These are phyloP conservation scores for Phaethon lepturus DNA, from an alignment of 2,113 vertebrate genomes.

Conservation along the genomic window DNA sequence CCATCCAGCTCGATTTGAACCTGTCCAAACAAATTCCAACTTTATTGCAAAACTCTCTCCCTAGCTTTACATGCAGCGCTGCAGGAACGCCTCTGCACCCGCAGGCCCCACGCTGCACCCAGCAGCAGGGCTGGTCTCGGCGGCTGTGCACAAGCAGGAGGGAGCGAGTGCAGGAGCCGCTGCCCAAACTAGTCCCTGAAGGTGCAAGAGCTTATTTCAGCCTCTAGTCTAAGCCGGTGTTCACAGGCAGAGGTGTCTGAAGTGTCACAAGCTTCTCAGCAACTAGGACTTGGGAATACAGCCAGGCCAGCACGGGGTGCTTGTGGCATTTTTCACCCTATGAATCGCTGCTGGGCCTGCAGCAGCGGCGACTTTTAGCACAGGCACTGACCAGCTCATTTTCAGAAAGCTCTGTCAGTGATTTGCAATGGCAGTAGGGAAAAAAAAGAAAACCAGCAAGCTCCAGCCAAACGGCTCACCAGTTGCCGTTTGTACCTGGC, in stretches of 20 bases:
- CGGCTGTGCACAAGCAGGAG: not conserved
- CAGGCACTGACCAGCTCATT: not conserved
- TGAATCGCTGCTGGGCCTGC: not conserved
- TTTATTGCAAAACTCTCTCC: not conserved
- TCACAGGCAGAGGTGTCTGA: not conserved
- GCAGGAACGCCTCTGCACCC: not conserved
- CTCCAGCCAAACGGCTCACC: not conserved
- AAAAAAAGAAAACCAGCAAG: not conserved
- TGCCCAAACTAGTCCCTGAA: not conserved
- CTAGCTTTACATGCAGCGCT: not conserved
- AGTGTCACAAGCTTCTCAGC: not conserved
- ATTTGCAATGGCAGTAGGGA: not conserved
- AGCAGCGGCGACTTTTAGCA: not conserved
- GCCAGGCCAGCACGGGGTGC: not conserved
- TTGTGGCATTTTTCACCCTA: not conserved
- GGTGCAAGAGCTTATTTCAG: not conserved
- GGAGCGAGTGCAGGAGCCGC: not conserved
- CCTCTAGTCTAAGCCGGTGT: not conserved
- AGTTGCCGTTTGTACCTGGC: not conserved
- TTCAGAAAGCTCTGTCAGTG: not conserved
- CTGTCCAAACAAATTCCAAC: not conserved
- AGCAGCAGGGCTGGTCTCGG: fast-evolving
- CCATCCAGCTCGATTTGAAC: not conserved
- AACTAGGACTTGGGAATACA: not conserved
- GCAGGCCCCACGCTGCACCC: fast-evolving